These are phyloP conservation scores for Drosophila phalerata DNA, from an alignment of 2,888 invertebrate species.

Conservation along the genomic window DNA sequence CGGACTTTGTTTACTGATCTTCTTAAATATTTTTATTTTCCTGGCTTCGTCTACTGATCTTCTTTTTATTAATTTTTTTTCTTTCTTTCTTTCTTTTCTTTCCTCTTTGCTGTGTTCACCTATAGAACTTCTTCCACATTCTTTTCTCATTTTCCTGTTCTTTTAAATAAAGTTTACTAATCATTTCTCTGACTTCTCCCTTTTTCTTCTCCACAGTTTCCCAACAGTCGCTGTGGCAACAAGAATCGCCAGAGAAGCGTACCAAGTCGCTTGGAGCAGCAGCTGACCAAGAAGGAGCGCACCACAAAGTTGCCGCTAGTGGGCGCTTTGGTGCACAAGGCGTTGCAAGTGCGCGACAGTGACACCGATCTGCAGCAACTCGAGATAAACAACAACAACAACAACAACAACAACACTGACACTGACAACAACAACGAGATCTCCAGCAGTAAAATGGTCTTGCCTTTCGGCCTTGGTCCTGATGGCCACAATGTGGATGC, in stretches of 20 bases:
- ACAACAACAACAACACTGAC: conserved; percentile 10
- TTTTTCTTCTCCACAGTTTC: conserved; percentile 51
- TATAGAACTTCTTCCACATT: background rate
- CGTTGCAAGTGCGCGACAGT: conserved; percentile 40
- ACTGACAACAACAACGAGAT: conserved; percentile 22
- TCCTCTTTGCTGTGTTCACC: background rate
- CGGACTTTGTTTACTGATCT: no score
- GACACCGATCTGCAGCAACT: conserved; percentile 16
- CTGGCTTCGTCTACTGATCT: background rate
- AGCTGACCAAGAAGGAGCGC: conserved; percentile 62
- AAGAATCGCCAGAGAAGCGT: conserved; percentile 43
- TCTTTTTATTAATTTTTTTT: background rate
- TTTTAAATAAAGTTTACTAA: background rate
- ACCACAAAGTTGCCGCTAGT: conserved; percentile 62
- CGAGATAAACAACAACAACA: conserved; percentile 10
- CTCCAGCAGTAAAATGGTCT: conserved; percentile 76
- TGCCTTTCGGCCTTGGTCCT: conserved; percentile 84
- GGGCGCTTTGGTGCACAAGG: conserved; percentile 63
- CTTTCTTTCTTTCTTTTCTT: background rate
- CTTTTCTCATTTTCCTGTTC: background rate
- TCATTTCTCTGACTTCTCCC: background rate
- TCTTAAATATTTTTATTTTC: no score
- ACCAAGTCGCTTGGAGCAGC: conserved; percentile 48
- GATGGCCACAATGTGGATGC: conserved; percentile 83
- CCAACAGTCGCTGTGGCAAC: conserved; percentile 54